Evolutionary conservation across 1,140 invertebrate species (phyloP), one percentile per base, ranked within the genome.

Genomic region (Oscheius sp.): DNA sequence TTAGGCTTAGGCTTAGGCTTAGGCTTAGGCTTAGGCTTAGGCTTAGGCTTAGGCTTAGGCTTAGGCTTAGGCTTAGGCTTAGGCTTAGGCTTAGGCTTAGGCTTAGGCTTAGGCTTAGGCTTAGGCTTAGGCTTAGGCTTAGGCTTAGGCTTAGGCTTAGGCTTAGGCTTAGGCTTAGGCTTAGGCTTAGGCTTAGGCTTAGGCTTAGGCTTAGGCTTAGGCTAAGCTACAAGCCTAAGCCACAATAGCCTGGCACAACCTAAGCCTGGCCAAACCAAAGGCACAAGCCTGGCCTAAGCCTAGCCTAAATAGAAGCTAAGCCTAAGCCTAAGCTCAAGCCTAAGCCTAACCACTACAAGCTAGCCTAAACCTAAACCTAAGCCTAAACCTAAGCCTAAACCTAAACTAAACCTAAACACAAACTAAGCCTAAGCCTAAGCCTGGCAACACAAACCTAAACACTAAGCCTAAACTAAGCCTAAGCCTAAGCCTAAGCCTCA

Each of bases 81-180:
- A 42, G n/a, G 38, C 38, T n/a, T 42, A 42, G n/a, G 38, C 38
- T n/a, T 42, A 42, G n/a, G 38, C 38, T n/a, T 42, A 42, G n/a
- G 38, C 38, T n/a, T 42, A 42, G n/a, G 38, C 38, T n/a, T 42
- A 42, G n/a, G 38, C 38, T n/a, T 42, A 42, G n/a, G 38, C 38
- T n/a, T 42, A 42, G n/a, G 38, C 38, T n/a, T 42, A 42, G n/a
- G 38, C 38, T n/a, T 42, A 42, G n/a, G 38, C 38, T n/a, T 42
- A 42, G n/a, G 38, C 38, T n/a, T 42, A 42, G 23, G 52, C 52
- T 23, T 58, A 58, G 23, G 52, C 52, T 23, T 58, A 58, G 23
- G 52, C 52, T 23, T 58, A 58, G 23, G 52, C 52, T 23, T 58
- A 58, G 23, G 52, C 52, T 23, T 58, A 58, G 23, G 52, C 52